Evolutionary conservation across 2,888 invertebrate species (phyloP), one percentile per base, ranked within the genome.

Genomic region (Amorpha juglandis): DNA sequence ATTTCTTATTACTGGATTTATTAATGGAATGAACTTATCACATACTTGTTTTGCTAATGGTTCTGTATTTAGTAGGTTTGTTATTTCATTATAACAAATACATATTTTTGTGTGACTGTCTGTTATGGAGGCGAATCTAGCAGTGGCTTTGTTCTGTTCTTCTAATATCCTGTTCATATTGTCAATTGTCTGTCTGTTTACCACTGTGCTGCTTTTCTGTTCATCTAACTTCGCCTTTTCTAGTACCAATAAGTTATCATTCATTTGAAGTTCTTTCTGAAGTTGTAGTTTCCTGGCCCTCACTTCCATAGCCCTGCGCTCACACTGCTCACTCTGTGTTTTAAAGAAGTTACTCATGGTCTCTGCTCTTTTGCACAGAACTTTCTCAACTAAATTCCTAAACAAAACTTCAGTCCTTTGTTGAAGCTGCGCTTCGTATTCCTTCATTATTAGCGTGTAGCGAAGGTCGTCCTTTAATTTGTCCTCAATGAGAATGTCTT

Each of bases 101-200:
- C 91, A 91, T 73, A 95, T 95, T 74, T 93, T 94, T 0, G 90
- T 88, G 71, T 95, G 95, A 71, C 94, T 94, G 53, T 93, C 90
- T 35, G 94, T 92, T 19, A 96, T 93, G 0, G 92, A 88, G n/a
- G 95, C 94, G 71, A 95, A 89, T 63, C 90, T 79, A 6, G 85
- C 84, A 7, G 87, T 86, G 0, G 90, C 91, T 76, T 86, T 92
- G 65, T 91, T 91, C 76, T 94, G 91, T 75, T 94, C 89, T 74
- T 94, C 94, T 67, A 94, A 81, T 73, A 94, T 89, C 71, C 83
- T 89, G 67, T 94, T 91, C 87, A 93, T 93, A 64, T 94, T 90
- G 69, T 94, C 92, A 68, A 91, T 83, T 21, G 88, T 88, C 68
- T 90, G 83, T 73, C 84, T 85, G 69, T 93, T 89, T 0, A 88